Base-by-base conservation (phyloP, 2,888 invertebrate species). In the Elegia similella region DNA sequence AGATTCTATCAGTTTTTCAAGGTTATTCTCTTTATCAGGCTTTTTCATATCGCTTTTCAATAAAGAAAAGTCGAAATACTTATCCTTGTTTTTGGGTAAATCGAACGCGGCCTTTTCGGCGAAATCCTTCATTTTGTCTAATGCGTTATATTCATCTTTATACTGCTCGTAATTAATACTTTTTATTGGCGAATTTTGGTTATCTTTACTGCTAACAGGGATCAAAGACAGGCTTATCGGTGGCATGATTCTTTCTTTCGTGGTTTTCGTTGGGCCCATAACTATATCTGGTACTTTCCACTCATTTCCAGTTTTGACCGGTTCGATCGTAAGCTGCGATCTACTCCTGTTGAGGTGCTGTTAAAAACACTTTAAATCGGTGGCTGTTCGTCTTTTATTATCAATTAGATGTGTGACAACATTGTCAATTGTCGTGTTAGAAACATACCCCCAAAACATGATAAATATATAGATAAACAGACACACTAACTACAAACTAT, bases 261-360 rank as follows among this genome's bases (percentile, higher is more conserved):
- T 76, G 29, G 72, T 71, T 67, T 80, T 83, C 56, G 84, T 81
- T 10, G 86, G 83, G 50, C 82, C 82, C 81, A 83, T 77, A 29
- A 82, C 76, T 62, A 84, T 70, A 7, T 89, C 88, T 34, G 88
- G 87, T 61, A 83, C 75, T 74, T 87, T 90, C 86, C 89, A 86
- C 59, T 84, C 84, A 52, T 63, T 65, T 68, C 80, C 77, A 50
- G 66, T 62, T 77, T 80, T 84, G 47, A 91, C 75, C 55, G 90
- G 84, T 73, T 90, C 90, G 69, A 91, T 91, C 63, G 87, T 91
- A 66, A 91, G 79, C 78, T 91, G 91, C 61, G 87, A 86, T 72
- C 90, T 73, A 73, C 87, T 89, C 79, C 86, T 88, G 89, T 90
- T 88, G 87, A 91, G 90, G 83, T 90, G 91, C 91, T 91, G 90